Evolutionary conservation across 2,113 vertebrate genomes (phyloP), one percentile per base, ranked within the genome.

Genomic region (Oophaga pumilio): DNA sequence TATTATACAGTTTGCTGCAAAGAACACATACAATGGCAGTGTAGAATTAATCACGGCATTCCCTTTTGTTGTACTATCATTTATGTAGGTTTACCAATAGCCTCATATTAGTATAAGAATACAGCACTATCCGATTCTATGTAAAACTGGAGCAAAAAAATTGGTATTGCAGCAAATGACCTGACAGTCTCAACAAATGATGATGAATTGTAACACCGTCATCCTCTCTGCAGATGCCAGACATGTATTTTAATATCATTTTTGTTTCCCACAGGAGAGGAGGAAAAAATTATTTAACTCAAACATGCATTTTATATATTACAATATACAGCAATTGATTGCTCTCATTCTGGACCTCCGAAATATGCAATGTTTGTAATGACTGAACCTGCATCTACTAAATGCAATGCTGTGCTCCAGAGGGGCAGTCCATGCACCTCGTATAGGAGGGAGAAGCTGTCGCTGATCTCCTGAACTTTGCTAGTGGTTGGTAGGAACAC

Each of bases 111-210:
- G 26, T 18, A 18, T 7, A 80, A 33, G 77, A 60, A 60, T 60
- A 9, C 18, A 33, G 24, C 20, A 22, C 24, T 11, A 28, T 76
- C 52, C 69, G 20, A 33, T 17, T 59, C 26, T 49, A 56, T 59
- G 69, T 57, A 60, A 85, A 71, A 28, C 17, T 10, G 26, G 43
- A 62, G 57, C 69, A 76, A 85, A 33, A 57, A 71, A 76, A 85
- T 43, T 84, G 52, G 68, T 60, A 76, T 22, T 60, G 28, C 69
- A 85, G 53, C 52, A 59, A 59, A 85, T 71, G 52, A 76, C 28
- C 71, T 85, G 83, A 85, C 83, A 85, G 52, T 74, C 56, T 57
- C 18, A 76, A 71, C 71, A 85, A 85, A 85, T 76, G 69, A 85
- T 76, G 77, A 80, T 80, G 56, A 60, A 80, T 80, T 33, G 80